Evolutionary conservation across 2,888 invertebrate species (phyloP).

Genomic region (Hesperia comma): DNA sequence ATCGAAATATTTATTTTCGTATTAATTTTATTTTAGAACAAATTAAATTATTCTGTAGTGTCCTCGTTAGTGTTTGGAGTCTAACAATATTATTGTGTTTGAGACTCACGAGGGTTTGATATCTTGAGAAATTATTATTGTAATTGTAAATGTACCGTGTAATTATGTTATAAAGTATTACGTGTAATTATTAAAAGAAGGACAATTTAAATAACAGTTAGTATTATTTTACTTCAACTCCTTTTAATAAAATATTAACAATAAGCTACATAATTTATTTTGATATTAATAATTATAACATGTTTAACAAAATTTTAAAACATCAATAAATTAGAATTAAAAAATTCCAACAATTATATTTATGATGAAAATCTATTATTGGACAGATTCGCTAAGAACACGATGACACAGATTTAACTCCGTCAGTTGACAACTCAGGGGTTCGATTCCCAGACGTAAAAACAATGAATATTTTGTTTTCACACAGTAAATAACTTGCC

Average conservation of each 20-base stretch:
- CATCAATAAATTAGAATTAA: no score
- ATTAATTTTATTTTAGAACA: conserved; percentile 29
- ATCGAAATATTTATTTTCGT: conserved; percentile 20
- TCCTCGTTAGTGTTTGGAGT: conserved; percentile 26
- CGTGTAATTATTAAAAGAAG: conserved; percentile 82
- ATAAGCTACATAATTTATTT: background rate
- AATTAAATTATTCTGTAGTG: conserved; percentile 28
- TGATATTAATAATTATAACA: background rate
- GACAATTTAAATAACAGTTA: conserved; percentile 71
- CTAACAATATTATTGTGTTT: conserved; percentile 64
- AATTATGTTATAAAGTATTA: conserved; percentile 84
- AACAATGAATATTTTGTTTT: no score
- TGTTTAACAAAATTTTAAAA: background rate
- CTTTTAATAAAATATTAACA: background rate
- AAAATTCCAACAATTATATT: no score
- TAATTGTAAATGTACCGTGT: conserved; percentile 81
- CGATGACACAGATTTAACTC: no score
- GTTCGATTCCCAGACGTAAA: no score
- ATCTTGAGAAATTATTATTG: conserved; percentile 82
- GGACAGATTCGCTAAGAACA: background rate
- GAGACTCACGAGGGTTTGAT: conserved; percentile 77
- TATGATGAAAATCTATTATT: background rate
- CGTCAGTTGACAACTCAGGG: no score
- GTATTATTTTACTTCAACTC: conserved; percentile 52
- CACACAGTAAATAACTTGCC: no score